Evolutionary conservation across 2,113 vertebrate species (phyloP), one percentile per base, ranked within the genome.

Genomic region (Rhea pennata): DNA sequence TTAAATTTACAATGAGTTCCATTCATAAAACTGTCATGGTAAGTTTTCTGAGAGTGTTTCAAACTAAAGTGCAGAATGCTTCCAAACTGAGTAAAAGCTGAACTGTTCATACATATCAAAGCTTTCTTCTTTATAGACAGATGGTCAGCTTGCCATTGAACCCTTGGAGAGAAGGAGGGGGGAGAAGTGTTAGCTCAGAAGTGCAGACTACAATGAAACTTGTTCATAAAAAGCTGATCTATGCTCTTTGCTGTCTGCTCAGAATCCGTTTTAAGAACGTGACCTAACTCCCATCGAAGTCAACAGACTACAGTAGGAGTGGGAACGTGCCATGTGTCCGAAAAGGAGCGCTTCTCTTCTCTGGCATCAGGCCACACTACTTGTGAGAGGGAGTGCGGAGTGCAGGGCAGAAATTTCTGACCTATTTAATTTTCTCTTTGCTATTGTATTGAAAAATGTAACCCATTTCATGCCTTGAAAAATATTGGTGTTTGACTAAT

Each of bases 11-110:
- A 93, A 88, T 93, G 90, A 26, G 64, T 15, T 91, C 92, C 92
- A 97, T 92, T 96, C 88, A 81, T 78, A 92, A 96, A 94, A 56
- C 59, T 90, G 88, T 94, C 95, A 78, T 50, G 84, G 42, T 42
- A 51, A 20, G 24, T 93, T 95, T 97, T 88, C 90, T 90, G 48
- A 94, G 91, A 74, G 31, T 54, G 74, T 95, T 97, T 96, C 79
- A 95, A 53, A 53, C 24, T 84, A 82, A 87, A 89, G 75, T 87
- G 40, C 29, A 84, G 56, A 95, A 64, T 73, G 67, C 19, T 93
- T 74, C 95, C 84, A 96, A 88, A 50, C 69, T 81, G 88, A 87
- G 54, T 78, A 91, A 96, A 91, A 96, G 23, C 39, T 36, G 54
- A 92, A 56, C 56, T 69, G n/a, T 81, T 92, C 59, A 56, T 50